These are phyloP conservation scores for Oryzias curvinotus DNA, from an alignment of 2,113 vertebrate species.

Conservation along the genomic window DNA sequence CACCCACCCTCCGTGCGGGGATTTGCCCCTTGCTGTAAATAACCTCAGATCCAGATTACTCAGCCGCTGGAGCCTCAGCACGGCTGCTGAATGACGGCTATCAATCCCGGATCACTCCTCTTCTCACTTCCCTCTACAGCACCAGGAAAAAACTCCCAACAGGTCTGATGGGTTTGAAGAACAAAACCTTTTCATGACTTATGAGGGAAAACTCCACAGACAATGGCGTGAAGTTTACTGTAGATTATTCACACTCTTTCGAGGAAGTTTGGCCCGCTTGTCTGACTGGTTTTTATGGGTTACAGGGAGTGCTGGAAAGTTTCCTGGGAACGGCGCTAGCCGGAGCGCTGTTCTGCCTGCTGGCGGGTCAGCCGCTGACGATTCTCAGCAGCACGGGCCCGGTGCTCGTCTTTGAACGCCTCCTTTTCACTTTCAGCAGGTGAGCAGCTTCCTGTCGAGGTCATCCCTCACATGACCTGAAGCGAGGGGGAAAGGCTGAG, in stretches of 20 bases:
- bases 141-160: too few species aligned
- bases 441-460: slow-evolving; percentile 56
- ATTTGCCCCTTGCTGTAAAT: slow-evolving; percentile 70
- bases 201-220: background rate
- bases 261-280: background rate
- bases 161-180: too few species aligned
- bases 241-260: background rate
- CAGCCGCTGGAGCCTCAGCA: slow-evolving; percentile 46
- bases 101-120: slow-evolving; percentile 1
- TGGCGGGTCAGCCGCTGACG: slow-evolving; percentile 93
- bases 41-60: slow-evolving; percentile 74
- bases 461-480: background rate
- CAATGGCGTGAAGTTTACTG: too few species aligned
- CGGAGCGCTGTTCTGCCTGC: slow-evolving; percentile 89
- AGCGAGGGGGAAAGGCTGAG: background rate
- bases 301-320: slow-evolving; percentile 94
- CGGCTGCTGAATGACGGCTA: slow-evolving; percentile 13
- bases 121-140: background rate
- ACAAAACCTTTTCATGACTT: background rate
- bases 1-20: slow-evolving; percentile 22
- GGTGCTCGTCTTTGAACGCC: slow-evolving; percentile 93
- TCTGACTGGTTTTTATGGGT: slow-evolving; percentile 10
- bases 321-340: slow-evolving; percentile 93
- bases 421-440: slow-evolving; percentile 98
- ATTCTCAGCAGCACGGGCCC: slow-evolving; percentile 98